phyloP scores from a whole-genome alignment of 2,888 invertebrate species.

The Plusia festucae region DNA sequence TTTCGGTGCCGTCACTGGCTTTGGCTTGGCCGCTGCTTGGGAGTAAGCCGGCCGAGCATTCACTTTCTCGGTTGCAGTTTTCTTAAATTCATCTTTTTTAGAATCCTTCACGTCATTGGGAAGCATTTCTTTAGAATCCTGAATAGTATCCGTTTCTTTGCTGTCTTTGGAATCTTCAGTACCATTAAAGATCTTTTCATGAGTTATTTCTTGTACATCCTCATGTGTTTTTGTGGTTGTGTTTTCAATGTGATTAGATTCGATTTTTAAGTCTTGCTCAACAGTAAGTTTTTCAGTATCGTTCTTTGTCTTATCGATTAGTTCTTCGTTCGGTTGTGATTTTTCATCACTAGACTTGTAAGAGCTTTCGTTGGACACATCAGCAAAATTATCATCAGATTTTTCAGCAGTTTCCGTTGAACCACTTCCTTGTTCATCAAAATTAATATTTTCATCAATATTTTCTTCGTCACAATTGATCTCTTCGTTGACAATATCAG shows the following conservation, averaged over 20 bases:
- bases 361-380: constrained; percentile 79
- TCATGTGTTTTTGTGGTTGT: constrained; percentile 1
- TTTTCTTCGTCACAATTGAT: neutral
- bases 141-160: constrained; percentile 43
- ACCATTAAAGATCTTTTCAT: constrained; percentile 20
- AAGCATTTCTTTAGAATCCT: constrained; percentile 52
- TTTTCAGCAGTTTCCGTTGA: constrained; percentile 73
- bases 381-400: constrained; percentile 81
- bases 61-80: constrained; percentile 67
- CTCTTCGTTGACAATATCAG: neutral
- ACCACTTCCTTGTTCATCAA: constrained; percentile 61
- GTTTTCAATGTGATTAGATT: constrained; percentile 5
- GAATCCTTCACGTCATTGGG: constrained; percentile 64
- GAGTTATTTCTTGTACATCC: neutral
- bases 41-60: constrained; percentile 82
- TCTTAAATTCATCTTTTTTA: constrained; percentile 71
- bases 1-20: constrained; percentile 71
- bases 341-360: constrained; percentile 67
- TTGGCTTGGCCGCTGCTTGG: constrained; percentile 87
- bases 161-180: constrained; percentile 47
- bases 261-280: constrained; percentile 2
- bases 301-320: constrained; percentile 14
- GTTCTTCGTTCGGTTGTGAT: constrained; percentile 15
- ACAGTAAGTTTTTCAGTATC: neutral
- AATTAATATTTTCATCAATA: constrained; percentile 14